A percentile compares a stretch with the other conserved stretches of the same genome.
phyloP scores from a whole-genome alignment of 2,113 vertebrate species.

The human region GRCh38 chrX:132727001-132727500 shows the following conservation, averaged over 20 bases:
- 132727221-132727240: background rate
- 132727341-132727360: background rate
- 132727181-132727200: background rate
- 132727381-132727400: background rate
- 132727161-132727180: background rate
- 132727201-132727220: background rate
- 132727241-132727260: background rate
- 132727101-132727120: background rate
- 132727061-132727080: background rate
- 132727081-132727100: background rate
- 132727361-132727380: background rate
- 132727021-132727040: slow-evolving; percentile 16
- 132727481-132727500: background rate
- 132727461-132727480: background rate
- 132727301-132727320: background rate
- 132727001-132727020: background rate
- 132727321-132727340: background rate
- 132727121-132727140: background rate
- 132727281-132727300: background rate
- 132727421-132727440: background rate
- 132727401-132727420: background rate
- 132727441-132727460: no score
- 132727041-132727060: slow-evolving; percentile 4
- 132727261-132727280: background rate
- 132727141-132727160: background rate